Evolutionary conservation across 2,888 invertebrate species (phyloP).

Genomic region (Tridacna gigas): DNA sequence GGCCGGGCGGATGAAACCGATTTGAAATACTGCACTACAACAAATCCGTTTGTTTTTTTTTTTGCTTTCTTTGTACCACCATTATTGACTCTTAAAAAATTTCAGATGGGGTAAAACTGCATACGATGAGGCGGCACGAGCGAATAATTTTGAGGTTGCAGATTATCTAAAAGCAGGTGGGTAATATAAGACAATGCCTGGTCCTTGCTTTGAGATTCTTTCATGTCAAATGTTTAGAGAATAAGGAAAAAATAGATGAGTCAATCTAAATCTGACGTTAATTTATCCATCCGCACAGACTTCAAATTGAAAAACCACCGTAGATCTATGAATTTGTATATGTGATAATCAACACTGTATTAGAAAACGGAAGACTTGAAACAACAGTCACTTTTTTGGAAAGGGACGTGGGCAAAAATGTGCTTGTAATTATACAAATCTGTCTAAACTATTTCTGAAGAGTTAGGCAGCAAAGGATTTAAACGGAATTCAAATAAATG

Average conservation of each 20-base stretch:
- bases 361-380: too few relatives aligned
- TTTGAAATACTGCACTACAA: neutral
- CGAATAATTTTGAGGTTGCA: neutral
- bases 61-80: too few relatives aligned
- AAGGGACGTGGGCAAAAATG: neutral
- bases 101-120: slow-evolving; percentile 4
- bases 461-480: neutral
- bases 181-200: neutral
- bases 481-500: neutral
- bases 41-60: neutral
- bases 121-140: neutral
- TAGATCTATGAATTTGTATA: too few relatives aligned
- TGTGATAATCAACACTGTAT: too few relatives aligned
- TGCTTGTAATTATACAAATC: neutral
- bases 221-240: neutral
- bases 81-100: neutral
- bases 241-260: too few relatives aligned
- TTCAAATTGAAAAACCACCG: too few relatives aligned
- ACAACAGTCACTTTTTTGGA: too few relatives aligned
- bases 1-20: neutral
- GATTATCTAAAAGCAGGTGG: slow-evolving; percentile 1
- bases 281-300: too few relatives aligned
- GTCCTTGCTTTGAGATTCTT: neutral
- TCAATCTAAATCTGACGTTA: neutral
- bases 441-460: neutral